phyloP scores from a whole-genome alignment of 2,888 invertebrate species.

The Perithous albicinctus region DNA sequence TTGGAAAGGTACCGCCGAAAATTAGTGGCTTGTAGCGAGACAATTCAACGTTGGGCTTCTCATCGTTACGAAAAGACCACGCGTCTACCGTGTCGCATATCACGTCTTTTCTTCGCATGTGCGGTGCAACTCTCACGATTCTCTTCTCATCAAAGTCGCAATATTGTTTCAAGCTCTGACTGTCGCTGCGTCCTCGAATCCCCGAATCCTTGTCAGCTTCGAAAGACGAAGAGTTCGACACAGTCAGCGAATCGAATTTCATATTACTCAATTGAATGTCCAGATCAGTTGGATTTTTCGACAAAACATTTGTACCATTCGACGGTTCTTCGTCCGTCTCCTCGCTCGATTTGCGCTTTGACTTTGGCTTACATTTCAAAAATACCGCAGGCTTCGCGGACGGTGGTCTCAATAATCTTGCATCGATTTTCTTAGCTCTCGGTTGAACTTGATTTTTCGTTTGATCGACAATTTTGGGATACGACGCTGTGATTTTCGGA shows the following conservation, averaged over 20 bases:
- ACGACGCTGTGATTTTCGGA: slow-evolving; percentile 76
- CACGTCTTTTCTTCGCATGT: slow-evolving; percentile 85
- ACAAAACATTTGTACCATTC: neutral
- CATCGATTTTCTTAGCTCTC: slow-evolving; percentile 71
- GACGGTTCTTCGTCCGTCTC: slow-evolving; percentile 54
- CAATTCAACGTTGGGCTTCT: slow-evolving; percentile 62
- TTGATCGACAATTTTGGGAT: slow-evolving; percentile 74
- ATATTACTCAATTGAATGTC: slow-evolving; percentile 80
- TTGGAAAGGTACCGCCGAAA: slow-evolving; percentile 95
- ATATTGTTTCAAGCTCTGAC: slow-evolving; percentile 79
- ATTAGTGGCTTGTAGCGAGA: slow-evolving; percentile 88
- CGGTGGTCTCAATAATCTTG: slow-evolving; percentile 74
- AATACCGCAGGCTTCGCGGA: slow-evolving; percentile 76
- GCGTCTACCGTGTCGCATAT: slow-evolving; percentile 88
- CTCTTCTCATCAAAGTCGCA: slow-evolving; percentile 82
- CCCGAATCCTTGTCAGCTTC: slow-evolving; percentile 29
- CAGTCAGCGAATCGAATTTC: slow-evolving; percentile 73
- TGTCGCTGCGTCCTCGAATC: slow-evolving; percentile 48
- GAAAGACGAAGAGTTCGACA: slow-evolving; percentile 68
- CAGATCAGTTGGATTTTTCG: slow-evolving; percentile 76
- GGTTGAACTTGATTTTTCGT: slow-evolving; percentile 39
- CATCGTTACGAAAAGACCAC: slow-evolving; percentile 84
- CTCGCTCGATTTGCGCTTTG: slow-evolving; percentile 63
- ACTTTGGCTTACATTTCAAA: slow-evolving; percentile 77
- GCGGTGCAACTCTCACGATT: slow-evolving; percentile 81